A percentile compares a stretch with the other conserved stretches of the same genome.
Conservation (phyloP, 2,888 invertebrate genomes). For the Microchrysa polita region DNA sequence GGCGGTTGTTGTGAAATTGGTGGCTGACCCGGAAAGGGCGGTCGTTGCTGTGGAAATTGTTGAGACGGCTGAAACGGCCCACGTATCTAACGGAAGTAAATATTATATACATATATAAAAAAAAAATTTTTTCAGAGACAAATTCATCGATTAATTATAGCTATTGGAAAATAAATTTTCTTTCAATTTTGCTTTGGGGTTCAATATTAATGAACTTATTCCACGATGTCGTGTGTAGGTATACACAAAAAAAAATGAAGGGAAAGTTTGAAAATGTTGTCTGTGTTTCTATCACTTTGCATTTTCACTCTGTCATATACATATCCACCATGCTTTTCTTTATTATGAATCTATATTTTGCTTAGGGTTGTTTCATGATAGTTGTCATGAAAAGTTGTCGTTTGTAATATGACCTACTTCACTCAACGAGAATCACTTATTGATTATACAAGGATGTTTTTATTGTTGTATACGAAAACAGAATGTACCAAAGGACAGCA, state of each 20-base stretch:
- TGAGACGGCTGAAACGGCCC: slow-evolving; percentile 33
- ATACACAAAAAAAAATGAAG: neutral
- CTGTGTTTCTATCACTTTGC: slow-evolving; percentile 8
- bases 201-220: no score
- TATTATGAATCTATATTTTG: slow-evolving; percentile 15
- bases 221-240: neutral
- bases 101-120: neutral
- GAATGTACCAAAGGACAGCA: neutral
- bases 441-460: slow-evolving; percentile 61
- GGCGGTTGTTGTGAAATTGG: slow-evolving; percentile 54
- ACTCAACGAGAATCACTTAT: slow-evolving; percentile 59
- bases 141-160: no score
- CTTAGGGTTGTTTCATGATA: slow-evolving; percentile 8
- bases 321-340: neutral
- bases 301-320: slow-evolving; percentile 33
- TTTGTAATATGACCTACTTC: slow-evolving; percentile 63
- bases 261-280: slow-evolving; percentile 35
- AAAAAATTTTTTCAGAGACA: no score
- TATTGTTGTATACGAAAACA: neutral
- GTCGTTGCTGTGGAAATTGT: slow-evolving; percentile 11
- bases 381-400: slow-evolving; percentile 51
- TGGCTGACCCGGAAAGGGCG: slow-evolving; percentile 1
- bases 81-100: slow-evolving; percentile 9
- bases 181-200: no score
- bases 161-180: no score